Percentiles rank a stretch among this genome's conserved stretches.
Evolutionary conservation across 2,888 invertebrate species (phyloP).

Genomic region (Orthosia incerta): DNA sequence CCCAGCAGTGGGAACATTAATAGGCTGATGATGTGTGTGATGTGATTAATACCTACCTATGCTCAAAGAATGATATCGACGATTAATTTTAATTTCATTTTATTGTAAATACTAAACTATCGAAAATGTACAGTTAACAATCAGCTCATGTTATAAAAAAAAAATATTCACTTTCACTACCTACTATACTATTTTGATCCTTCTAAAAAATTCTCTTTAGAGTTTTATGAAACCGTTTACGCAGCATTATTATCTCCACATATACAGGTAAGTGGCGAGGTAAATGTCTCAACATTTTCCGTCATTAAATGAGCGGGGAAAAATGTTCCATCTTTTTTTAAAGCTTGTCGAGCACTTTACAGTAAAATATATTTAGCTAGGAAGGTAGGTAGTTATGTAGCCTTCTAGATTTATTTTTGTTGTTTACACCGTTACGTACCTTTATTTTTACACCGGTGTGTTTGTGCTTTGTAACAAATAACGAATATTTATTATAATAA

Average conservation of each 20-base stretch:
- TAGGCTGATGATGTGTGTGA: too few relatives aligned
- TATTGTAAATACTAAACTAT: too few relatives aligned
- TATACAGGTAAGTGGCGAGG: conserved; percentile 61
- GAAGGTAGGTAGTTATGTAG: conserved; percentile 22
- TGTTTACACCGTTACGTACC: neutral
- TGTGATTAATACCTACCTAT: too few relatives aligned
- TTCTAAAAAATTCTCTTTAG: neutral
- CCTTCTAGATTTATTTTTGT: conserved; percentile 7
- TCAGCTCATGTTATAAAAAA: neutral
- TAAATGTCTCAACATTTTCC: conserved; percentile 69
- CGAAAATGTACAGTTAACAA: neutral
- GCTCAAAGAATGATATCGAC: too few relatives aligned
- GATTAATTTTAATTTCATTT: too few relatives aligned
- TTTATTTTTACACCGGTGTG: neutral
- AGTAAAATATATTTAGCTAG: conserved; percentile 52
- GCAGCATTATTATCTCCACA: conserved; percentile 43
- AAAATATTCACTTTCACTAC: neutral
- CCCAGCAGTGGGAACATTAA: too few relatives aligned
- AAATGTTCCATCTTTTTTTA: conserved; percentile 68
- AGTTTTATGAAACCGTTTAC: conserved; percentile 39
- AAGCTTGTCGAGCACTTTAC: conserved; percentile 67
- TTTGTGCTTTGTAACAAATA: neutral
- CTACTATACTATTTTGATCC: neutral
- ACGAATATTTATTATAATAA: too few relatives aligned
- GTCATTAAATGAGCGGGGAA: conserved; percentile 72